Evolutionary conservation across 2,888 invertebrate genomes (phyloP), one percentile per base, ranked within the genome.

Genomic region (Pharmacophagus antenor): DNA sequence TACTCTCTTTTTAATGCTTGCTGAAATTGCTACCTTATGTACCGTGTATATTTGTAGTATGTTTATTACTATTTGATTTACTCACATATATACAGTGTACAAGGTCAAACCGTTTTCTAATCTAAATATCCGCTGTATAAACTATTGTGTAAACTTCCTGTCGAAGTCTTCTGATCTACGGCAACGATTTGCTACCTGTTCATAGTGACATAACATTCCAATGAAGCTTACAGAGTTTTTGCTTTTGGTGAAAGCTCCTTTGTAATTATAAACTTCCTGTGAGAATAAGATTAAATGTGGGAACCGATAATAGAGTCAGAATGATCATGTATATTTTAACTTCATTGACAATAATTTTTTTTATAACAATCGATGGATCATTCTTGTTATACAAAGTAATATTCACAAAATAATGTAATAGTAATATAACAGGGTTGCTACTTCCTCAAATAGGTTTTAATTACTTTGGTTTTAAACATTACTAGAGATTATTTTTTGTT

Each of bases 131-230:
- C 86, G 87, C 74, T 71, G 70, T 63, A 59, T 64, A 61, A 49
- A 18, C 18, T 23, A 85, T 85, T 85, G 83, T 84, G 67, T 69
- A 61, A 65, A 70, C 72, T 82, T 88, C 88, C 87, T 79, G 84
- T 80, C 81, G 68, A 27, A 8, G 27, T 27, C 27, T 81, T 75
- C 79, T 85, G 77, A 82, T 80, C 77, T 73, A 77, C 72, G 74
- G 82, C 84, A 78, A 85, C 79, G 80, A 83, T 79, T 76, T 79
- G 17, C 6, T 17, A 8, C 42, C 17, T 23, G 27, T 31, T 41
- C n/a, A 41, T 50, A 44, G 17, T 18, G 25, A 25, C 12, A 48
- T 27, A 4, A 10, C 18, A 18, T 18, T 23, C 17, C 23, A 23
- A 1, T 23, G 22, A 23, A 23, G 8, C 27, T 27, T 27, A 27